phyloP scores from a whole-genome alignment of 2,797 vertebrate genomes.

The Pipistrellus kuhlii region DNA sequence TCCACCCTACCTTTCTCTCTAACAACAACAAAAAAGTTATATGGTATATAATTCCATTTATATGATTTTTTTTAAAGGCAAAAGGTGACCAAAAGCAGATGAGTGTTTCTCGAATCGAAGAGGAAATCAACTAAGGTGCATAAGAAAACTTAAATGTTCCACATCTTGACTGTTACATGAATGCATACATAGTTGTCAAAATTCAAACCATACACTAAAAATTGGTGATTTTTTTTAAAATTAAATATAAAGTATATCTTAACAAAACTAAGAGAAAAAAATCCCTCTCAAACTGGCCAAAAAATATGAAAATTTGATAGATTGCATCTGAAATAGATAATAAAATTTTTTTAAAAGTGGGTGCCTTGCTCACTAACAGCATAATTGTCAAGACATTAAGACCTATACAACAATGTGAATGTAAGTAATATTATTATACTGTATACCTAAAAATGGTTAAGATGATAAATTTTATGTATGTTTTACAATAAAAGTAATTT shows the following conservation, averaged over 20 bases:
- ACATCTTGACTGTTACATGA: background rate
- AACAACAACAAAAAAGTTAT: background rate
- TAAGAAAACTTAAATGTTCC: slow-evolving; percentile 9
- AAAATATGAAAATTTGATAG: slow-evolving; percentile 21
- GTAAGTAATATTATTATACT: background rate
- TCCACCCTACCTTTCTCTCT: background rate
- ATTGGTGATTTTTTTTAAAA: slow-evolving; percentile 4
- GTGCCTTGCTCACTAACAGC: slow-evolving; percentile 20
- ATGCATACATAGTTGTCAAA: background rate
- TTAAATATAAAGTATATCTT: background rate
- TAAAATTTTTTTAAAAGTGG: background rate
- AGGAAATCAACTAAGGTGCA: background rate
- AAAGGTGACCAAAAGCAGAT: background rate
- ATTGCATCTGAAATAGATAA: background rate
- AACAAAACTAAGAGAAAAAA: background rate
- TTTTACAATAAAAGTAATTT: slow-evolving; percentile 14
- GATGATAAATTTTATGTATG: background rate
- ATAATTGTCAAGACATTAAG: background rate
- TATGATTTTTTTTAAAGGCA: background rate
- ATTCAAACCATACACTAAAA: slow-evolving; percentile 13
- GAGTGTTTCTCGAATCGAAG: background rate
- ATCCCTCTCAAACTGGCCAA: background rate
- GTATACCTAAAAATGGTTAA: background rate
- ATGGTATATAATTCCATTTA: background rate
- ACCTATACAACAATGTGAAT: background rate